Evolutionary conservation across 2,113 vertebrate species (phyloP).

Genomic region (Sapayoa aenigma): DNA sequence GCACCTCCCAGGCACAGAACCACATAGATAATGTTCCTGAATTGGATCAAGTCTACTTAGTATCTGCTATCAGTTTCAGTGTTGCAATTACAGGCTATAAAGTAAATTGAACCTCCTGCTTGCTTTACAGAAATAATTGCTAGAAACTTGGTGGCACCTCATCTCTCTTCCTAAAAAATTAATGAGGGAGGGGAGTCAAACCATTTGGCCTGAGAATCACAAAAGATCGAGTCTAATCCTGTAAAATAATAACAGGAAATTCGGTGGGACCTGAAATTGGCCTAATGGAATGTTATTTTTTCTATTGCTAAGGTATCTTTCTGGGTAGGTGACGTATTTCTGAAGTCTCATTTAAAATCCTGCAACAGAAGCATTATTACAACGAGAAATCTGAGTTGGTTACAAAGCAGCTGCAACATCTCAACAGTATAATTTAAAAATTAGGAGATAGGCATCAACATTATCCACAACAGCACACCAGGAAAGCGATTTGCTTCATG

Average conservation of each 20-base stretch:
- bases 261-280: background rate
- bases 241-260: background rate
- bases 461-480: background rate
- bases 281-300: background rate
- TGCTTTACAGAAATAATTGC: background rate
- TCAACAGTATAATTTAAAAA: background rate
- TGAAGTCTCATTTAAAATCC: background rate
- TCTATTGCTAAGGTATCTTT: background rate
- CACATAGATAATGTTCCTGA: background rate
- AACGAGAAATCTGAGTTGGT: background rate
- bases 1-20: background rate
- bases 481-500: background rate
- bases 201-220: background rate
- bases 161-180: background rate
- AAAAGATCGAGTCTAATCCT: background rate
- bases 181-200: background rate
- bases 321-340: background rate
- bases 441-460: background rate
- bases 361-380: background rate
- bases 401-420: background rate
- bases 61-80: background rate
- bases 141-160: background rate
- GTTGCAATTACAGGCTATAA: background rate
- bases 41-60: background rate
- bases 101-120: background rate